These are phyloP conservation scores for Choloepus hoffmanni DNA, from an alignment of 2,113 vertebrate species.

Conservation along the genomic window DNA sequence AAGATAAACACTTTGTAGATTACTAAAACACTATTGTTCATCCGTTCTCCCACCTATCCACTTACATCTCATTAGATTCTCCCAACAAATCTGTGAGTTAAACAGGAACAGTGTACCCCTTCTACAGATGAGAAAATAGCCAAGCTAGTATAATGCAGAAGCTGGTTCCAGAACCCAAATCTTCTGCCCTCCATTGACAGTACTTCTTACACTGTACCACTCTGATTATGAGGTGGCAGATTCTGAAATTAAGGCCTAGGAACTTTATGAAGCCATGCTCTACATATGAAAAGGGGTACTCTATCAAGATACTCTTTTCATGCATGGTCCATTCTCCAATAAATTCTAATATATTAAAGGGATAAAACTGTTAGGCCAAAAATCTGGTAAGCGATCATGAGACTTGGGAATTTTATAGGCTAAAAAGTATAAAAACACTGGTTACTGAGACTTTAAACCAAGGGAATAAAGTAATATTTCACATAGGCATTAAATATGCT, in stretches of 20 bases:
- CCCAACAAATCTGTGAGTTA: background rate
- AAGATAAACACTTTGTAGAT: background rate
- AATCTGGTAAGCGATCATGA: background rate
- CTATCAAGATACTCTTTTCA: background rate
- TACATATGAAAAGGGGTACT: background rate
- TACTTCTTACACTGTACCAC: background rate
- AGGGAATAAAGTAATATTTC: background rate
- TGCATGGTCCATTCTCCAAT: background rate
- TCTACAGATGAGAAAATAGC: background rate
- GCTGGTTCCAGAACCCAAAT: background rate
- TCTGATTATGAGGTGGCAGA: background rate
- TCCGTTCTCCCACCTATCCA: background rate
- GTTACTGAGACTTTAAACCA: background rate
- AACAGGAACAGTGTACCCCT: background rate
- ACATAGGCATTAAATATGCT: background rate
- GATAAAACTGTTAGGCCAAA: background rate
- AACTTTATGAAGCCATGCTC: background rate
- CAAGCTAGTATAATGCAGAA: background rate
- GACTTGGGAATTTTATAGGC: background rate
- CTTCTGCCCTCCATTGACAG: background rate
- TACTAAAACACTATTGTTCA: background rate
- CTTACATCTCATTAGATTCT: background rate
- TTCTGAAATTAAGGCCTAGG: background rate
- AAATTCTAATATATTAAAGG: background rate
- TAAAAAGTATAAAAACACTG: constrained; percentile 12